Evolutionary conservation across 2,113 vertebrate species (phyloP).

Genomic region (Psammodynastes pulverulentus): DNA sequence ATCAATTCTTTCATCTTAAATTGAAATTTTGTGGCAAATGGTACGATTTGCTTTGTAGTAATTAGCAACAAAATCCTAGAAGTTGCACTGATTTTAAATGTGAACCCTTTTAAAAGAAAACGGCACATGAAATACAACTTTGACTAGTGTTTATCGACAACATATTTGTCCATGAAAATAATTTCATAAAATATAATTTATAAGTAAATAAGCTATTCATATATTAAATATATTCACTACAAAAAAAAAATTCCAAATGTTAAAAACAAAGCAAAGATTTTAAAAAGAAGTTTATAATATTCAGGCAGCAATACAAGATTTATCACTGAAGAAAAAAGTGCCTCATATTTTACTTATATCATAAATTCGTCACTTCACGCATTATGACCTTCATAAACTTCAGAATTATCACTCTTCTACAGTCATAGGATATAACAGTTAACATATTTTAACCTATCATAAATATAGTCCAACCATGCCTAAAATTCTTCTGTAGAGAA

Average conservation of each 20-base stretch:
- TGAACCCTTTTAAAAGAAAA: background rate
- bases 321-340: background rate
- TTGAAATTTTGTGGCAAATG: background rate
- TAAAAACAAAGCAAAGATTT: background rate
- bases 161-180: background rate
- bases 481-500: background rate
- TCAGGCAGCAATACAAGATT: background rate
- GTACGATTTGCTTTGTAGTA: background rate
- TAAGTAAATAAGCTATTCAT: background rate
- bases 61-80: background rate
- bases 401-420: background rate
- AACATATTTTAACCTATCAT: background rate
- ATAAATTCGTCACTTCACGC: background rate
- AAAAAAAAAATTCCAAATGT: background rate
- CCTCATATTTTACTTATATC: background rate
- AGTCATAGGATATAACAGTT: background rate
- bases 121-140: no score
- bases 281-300: background rate
- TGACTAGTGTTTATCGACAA: background rate
- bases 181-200: background rate
- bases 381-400: background rate
- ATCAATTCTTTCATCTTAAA: background rate
- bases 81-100: background rate
- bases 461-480: background rate
- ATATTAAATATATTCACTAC: background rate